These are phyloP conservation scores for Drosophila sturtevanti DNA, from an alignment of 1,140 invertebrate genomes.

Conservation along the genomic window DNA sequence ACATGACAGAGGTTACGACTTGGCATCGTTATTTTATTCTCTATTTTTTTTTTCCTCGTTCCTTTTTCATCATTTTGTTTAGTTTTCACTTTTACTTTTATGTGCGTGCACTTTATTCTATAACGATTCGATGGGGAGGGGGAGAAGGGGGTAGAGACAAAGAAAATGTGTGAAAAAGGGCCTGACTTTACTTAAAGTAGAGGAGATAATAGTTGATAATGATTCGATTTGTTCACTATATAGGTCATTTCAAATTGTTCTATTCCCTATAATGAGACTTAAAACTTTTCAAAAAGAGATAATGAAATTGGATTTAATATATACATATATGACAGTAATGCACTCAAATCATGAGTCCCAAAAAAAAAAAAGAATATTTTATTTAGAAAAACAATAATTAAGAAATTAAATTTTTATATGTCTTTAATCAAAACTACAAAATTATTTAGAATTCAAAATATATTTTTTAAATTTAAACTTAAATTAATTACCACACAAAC, in stretches of 20 bases:
- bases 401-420: too few relatives aligned
- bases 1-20: slow-evolving; percentile 68
- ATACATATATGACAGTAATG: too few relatives aligned
- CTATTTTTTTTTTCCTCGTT: too few relatives aligned
- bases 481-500: too few relatives aligned
- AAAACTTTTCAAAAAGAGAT: background rate
- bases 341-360: too few relatives aligned
- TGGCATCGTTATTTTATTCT: slow-evolving; percentile 60
- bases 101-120: slow-evolving; percentile 34
- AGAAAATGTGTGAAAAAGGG: slow-evolving; percentile 9
- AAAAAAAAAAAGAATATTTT: too few relatives aligned
- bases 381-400: too few relatives aligned
- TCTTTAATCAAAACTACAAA: too few relatives aligned
- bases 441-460: too few relatives aligned
- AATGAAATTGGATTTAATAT: background rate
- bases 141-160: slow-evolving; percentile 1
- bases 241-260: background rate
- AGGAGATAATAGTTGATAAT: slow-evolving; percentile 9
- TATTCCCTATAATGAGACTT: background rate
- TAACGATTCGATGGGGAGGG: too few relatives aligned
- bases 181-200: slow-evolving; percentile 2
- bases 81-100: slow-evolving; percentile 16
- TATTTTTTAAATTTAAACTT: too few relatives aligned
- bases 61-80: background rate
- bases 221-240: slow-evolving; percentile 4